phyloP scores from a whole-genome alignment of 1,140 invertebrate genomes.

The Apis dorsata region DNA sequence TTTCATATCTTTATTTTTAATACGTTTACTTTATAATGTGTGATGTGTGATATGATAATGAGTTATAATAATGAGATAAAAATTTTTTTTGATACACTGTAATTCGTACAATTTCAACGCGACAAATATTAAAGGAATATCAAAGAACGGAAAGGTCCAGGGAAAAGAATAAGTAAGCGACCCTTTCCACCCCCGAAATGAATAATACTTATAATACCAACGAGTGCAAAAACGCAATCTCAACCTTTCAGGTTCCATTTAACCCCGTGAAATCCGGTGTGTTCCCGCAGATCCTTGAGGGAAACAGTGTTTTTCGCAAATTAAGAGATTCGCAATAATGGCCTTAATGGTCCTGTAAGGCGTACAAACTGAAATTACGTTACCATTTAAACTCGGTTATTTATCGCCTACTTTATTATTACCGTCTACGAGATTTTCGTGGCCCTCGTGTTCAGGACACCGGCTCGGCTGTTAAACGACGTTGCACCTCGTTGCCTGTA shows the following conservation, averaged over 20 bases:
- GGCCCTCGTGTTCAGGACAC: conserved; percentile 40
- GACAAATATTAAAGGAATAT: not conserved
- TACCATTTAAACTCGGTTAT: conserved; percentile 75
- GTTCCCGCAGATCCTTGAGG: conserved; percentile 11
- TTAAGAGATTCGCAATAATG: conserved; percentile 79
- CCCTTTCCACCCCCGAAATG: conserved; percentile 45
- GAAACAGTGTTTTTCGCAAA: conserved; percentile 76
- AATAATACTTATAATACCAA: conserved; percentile 54
- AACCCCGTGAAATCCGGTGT: conserved; percentile 35
- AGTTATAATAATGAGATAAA: no score
- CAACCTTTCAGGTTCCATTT: conserved; percentile 44
- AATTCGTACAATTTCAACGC: not conserved
- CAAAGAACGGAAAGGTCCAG: not conserved
- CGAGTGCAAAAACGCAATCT: conserved; percentile 62
- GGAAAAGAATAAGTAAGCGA: conserved; percentile 39
- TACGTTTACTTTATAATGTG: no score
- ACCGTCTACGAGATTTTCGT: conserved; percentile 59
- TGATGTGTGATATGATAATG: no score
- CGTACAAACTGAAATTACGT: conserved; percentile 75
- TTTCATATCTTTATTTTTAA: no score
- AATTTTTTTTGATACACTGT: no score
- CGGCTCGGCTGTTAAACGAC: conserved; percentile 35
- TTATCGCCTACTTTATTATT: conserved; percentile 76
- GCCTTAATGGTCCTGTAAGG: conserved; percentile 75
- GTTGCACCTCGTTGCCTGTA: conserved; percentile 49